Conservation (phyloP, 1,140 invertebrate genomes). For the Scaptodrosophila lebanonensis region DNA sequence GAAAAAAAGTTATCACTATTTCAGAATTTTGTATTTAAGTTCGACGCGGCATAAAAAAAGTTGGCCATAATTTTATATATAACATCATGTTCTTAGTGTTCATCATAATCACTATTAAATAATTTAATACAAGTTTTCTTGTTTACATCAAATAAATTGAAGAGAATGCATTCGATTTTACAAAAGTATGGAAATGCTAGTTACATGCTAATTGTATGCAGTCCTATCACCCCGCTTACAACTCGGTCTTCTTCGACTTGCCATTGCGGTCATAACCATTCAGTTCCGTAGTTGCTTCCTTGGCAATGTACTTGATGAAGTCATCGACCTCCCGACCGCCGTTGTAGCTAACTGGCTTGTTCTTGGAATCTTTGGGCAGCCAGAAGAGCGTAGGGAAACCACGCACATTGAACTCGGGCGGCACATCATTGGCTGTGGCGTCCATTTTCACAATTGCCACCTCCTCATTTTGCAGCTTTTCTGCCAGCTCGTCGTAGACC, state of each 20-base stretch:
- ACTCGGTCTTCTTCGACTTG: conserved; percentile 84
- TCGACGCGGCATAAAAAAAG: conserved; percentile 50
- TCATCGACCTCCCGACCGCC: conserved; percentile 96
- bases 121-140: conserved; percentile 63
- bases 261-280: conserved; percentile 93
- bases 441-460: conserved; percentile 98
- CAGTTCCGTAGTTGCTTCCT: conserved; percentile 92
- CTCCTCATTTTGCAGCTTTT: conserved; percentile 92
- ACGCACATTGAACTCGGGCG: conserved; percentile 92
- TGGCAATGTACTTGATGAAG: conserved; percentile 97
- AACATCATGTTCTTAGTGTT: conserved; percentile 22
- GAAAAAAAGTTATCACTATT: not conserved
- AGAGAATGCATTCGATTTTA: conserved; percentile 72
- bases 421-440: conserved; percentile 98
- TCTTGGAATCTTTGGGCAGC: conserved; percentile 90
- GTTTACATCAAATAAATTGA: conserved; percentile 27
- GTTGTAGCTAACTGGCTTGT: conserved; percentile 93
- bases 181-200: conserved; percentile 74
- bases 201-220: conserved; percentile 33
- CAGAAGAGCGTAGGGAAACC: conserved; percentile 99
- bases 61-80: not conserved
- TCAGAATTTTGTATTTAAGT: conserved; percentile 43
- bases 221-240: conserved; percentile 46
- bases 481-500: conserved; percentile 94
- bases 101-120: conserved; percentile 52